Percentiles rank a stretch among this genome's conserved stretches.
These are phyloP conservation scores for Sylvia borin DNA, from an alignment of 2,797 vertebrate species.

Conservation along the genomic window DNA sequence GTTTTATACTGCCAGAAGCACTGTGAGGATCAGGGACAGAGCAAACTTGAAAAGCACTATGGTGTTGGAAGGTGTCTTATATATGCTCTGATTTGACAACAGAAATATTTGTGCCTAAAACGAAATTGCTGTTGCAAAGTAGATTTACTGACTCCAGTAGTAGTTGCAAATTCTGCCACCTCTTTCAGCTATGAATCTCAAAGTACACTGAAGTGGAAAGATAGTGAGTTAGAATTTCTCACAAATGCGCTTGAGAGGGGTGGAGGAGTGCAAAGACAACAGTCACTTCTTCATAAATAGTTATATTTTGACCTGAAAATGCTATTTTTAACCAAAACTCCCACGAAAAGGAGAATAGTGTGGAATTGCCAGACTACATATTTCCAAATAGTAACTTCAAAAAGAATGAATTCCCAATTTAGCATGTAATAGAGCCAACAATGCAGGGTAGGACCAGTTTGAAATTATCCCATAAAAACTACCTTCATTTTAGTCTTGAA, in stretches of 20 bases:
- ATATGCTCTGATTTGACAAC: background rate
- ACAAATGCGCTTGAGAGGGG: background rate
- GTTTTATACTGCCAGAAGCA: background rate
- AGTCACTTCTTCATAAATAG: background rate
- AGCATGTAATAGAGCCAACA: background rate
- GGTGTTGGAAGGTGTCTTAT: background rate
- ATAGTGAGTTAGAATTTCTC: background rate
- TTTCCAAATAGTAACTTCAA: background rate
- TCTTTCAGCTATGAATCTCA: background rate
- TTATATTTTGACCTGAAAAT: background rate
- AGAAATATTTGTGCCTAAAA: background rate
- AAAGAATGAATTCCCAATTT: background rate
- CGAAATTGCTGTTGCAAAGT: constrained; percentile 1
- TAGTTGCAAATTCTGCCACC: background rate
- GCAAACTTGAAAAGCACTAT: background rate
- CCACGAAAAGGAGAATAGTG: background rate
- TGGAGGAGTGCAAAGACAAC: background rate
- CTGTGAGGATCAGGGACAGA: background rate
- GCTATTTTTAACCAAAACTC: constrained; percentile 1
- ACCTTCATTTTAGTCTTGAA: background rate
- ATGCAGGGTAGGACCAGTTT: background rate
- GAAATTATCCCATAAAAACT: background rate
- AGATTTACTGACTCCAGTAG: background rate
- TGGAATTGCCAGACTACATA: background rate
- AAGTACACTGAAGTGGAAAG: background rate